These are phyloP conservation scores for Heterocephalus glaber DNA, from an alignment of 2,113 vertebrate species.

Conservation along the genomic window DNA sequence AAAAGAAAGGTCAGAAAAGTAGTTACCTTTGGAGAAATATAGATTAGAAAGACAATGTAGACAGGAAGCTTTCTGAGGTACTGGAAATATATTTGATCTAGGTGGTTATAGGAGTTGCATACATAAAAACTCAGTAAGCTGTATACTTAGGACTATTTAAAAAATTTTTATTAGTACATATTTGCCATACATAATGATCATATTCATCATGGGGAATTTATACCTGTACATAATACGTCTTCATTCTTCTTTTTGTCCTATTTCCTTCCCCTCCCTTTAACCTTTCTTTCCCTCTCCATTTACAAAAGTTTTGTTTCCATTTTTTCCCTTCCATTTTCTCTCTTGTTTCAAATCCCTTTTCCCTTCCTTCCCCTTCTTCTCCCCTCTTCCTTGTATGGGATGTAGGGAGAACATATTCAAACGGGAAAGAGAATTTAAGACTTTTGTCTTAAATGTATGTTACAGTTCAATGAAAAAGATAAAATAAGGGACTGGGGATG, in stretches of 20 bases:
- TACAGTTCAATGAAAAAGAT: slow-evolving; percentile 26
- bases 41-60: neutral
- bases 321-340: neutral
- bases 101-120: neutral
- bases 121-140: neutral
- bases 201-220: neutral
- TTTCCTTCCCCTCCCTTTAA: neutral
- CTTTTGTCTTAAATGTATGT: neutral
- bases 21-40: neutral
- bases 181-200: neutral
- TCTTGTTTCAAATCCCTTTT: neutral
- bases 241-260: neutral
- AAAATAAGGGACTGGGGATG: neutral
- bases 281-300: neutral
- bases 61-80: neutral
- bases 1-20: neutral
- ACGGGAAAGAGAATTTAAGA: neutral
- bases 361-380: neutral
- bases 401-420: neutral
- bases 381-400: neutral
- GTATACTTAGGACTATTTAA: neutral
- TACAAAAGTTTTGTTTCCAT: neutral
- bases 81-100: neutral
- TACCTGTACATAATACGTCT: neutral
- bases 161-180: neutral